A percentile compares a stretch with the other conserved stretches of the same genome.
phyloP scores from a whole-genome alignment of 1,140 invertebrate genomes.

The Oedothorax gibbosus region DNA sequence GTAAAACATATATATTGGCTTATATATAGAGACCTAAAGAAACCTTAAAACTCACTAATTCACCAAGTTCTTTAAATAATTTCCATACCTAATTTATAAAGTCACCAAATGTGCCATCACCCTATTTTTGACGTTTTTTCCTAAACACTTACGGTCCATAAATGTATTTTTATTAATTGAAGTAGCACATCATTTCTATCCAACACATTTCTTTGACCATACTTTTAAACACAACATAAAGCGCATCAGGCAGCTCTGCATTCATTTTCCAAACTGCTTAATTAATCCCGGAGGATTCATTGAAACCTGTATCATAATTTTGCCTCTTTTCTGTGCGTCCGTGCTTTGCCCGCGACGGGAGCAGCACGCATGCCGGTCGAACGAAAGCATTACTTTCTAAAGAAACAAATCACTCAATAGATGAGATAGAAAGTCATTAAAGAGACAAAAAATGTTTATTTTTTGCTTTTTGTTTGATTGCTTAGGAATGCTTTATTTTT shows the following conservation, averaged over 20 bases:
- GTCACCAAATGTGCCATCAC: no score
- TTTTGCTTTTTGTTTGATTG: neutral
- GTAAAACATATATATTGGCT: no score
- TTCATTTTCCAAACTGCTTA: slow-evolving; percentile 46
- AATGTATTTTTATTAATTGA: no score
- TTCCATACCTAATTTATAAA: no score
- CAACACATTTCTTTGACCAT: no score
- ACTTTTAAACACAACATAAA: neutral
- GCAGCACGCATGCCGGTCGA: neutral
- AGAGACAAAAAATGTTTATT: neutral
- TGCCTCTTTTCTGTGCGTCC: slow-evolving; percentile 22
- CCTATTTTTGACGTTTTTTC: no score
- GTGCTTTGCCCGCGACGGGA: neutral
- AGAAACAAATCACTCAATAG: slow-evolving; percentile 44
- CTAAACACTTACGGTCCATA: no score
- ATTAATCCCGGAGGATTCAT: slow-evolving; percentile 56
- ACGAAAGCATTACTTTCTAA: slow-evolving; percentile 16
- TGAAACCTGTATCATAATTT: slow-evolving; percentile 33
- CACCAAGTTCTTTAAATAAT: no score
- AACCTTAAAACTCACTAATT: no score
- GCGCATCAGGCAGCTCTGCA: neutral
- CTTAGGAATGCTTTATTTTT: no score
- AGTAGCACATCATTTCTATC: no score
- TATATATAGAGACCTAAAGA: no score
- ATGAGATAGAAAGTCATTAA: slow-evolving; percentile 26